Conservation (phyloP, 92 coral and sea anemone genomes). For the Siderastrea siderea region DNA sequence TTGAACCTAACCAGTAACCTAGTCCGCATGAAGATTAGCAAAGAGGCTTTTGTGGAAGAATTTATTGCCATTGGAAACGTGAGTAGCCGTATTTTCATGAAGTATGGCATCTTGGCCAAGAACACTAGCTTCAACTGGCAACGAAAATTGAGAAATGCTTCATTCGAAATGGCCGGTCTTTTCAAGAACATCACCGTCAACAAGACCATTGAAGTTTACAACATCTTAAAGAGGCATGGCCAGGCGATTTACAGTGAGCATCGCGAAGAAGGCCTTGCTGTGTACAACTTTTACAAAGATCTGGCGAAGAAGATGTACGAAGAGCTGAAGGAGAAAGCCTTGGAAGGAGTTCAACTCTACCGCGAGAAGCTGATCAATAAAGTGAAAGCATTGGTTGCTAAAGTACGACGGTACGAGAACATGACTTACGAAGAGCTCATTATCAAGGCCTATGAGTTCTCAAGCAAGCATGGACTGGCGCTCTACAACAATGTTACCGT, state of each 20-base stretch:
- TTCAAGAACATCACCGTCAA: constrained; percentile 65
- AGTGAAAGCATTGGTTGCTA: constrained; percentile 57
- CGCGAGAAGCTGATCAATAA: constrained; percentile 55
- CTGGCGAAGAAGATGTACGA: constrained; percentile 60
- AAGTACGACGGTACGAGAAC: constrained; percentile 79
- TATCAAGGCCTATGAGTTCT: constrained; percentile 61
- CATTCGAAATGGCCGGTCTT: constrained; percentile 39
- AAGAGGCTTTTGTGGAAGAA: constrained; percentile 76
- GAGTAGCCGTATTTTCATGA: constrained; percentile 59
- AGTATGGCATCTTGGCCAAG: constrained; percentile 74
- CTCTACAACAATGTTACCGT: constrained; percentile 84
- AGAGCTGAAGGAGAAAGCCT: constrained; percentile 47
- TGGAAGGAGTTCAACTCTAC: constrained; percentile 33
- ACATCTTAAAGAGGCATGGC: constrained; percentile 43
- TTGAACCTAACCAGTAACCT: constrained; percentile 73
- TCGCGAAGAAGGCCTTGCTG: constrained; percentile 61
- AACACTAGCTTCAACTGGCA: constrained; percentile 51
- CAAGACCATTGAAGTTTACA: constrained; percentile 65
- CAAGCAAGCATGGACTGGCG: constrained; percentile 72
- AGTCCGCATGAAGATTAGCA: constrained; percentile 72
- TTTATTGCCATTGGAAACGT: constrained; percentile 67
- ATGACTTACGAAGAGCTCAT: constrained; percentile 86
- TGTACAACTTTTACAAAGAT: constrained; percentile 78
- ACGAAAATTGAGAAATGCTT: constrained; percentile 24
- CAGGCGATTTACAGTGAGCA: constrained; percentile 77